Conservation (phyloP, 2,888 invertebrate genomes). For the Xestia sexstrigata region DNA sequence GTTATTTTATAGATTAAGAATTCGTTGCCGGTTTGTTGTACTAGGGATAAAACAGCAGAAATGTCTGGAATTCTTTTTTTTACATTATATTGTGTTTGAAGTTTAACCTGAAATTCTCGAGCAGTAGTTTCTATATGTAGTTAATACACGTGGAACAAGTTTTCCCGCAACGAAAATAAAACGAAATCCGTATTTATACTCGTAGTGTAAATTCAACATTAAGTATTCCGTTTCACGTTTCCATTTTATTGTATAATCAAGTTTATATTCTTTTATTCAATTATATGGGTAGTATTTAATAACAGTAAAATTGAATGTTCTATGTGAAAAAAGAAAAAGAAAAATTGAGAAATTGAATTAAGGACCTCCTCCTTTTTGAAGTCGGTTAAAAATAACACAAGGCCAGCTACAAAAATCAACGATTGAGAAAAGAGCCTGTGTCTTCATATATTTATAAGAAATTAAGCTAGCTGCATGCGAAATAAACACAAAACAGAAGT, state of each 20-base stretch:
- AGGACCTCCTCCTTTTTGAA: too few species aligned
- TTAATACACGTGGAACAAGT: background rate
- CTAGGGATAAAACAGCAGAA: background rate
- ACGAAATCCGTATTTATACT: background rate
- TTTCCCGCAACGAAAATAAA: slow-evolving; percentile 1
- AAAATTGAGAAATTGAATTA: too few species aligned
- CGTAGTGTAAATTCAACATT: slow-evolving; percentile 16
- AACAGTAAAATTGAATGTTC: background rate
- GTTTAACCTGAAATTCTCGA: background rate
- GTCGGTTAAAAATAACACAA: background rate
- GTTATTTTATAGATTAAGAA: background rate
- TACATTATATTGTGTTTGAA: background rate
- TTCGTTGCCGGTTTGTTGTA: background rate
- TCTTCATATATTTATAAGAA: background rate
- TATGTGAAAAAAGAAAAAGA: too few species aligned
- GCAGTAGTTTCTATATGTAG: background rate
- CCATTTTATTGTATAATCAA: background rate
- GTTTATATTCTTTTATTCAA: background rate
- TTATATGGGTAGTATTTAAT: background rate
- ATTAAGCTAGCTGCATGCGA: background rate
- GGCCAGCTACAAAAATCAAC: background rate
- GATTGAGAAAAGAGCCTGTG: background rate
- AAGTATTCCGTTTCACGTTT: slow-evolving; percentile 20
- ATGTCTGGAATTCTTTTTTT: background rate
- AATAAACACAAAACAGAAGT: background rate